Evolutionary conservation across 2,888 invertebrate species (phyloP), one percentile per base, ranked within the genome.

Genomic region (Rhaphigaster nebulosa): DNA sequence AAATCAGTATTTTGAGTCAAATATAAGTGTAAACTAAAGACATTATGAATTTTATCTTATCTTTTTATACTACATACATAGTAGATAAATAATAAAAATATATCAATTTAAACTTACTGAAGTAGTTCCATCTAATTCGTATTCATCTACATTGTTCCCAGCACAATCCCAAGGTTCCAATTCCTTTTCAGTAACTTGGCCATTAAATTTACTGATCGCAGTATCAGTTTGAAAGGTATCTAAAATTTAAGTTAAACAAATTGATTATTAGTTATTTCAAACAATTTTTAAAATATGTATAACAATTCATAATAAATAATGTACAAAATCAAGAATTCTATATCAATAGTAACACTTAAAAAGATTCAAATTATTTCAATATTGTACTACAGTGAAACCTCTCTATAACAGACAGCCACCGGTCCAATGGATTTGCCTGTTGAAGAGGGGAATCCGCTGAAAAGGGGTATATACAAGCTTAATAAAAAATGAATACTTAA

Each of bases 121-220:
- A 92, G 96, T 95, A 92, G 96, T 95, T 92, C 96, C 95, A 93
- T 97, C 97, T 91, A 97, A 94, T 93, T 97, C 97, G 92, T 95
- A 94, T 87, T 96, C 96, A 91, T 96, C 95, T 52, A 95, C 95
- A 87, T 95, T 95, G 23, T 95, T 93, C 95, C 94, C 92, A 94
- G 94, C 92, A 94, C 91, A 95, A 93, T 97, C 97, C 98, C 98
- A 98, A 29, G 98, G 98, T 94, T 98, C 97, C 92, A 99, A 94
- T 93, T 97, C 97, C 92, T 96, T 97, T 93, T 97, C 96, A 91
- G 96, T 96, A n/a, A 94, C 93, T 91, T 94, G 94, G n/a, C 97
- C 97, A 94, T 98, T 98, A 94, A 96, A 97, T 94, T 97, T 97
- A 94, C 97, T 97, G 93, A 99, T 98, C 92, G 92, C 92, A 18